These are phyloP conservation scores for Polietes domitor DNA, from an alignment of 2,888 invertebrate genomes.

Conservation along the genomic window DNA sequence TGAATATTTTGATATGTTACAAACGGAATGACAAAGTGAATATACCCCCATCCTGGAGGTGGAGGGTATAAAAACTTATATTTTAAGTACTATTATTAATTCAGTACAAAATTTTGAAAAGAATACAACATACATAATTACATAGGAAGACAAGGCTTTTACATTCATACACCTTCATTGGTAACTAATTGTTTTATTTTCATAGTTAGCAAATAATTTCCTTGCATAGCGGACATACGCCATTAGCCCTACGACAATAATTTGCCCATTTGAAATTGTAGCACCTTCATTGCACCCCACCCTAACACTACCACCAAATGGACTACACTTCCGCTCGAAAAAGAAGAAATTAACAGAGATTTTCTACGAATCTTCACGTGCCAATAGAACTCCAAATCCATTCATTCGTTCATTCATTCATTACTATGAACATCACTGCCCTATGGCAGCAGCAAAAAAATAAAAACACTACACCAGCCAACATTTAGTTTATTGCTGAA, in stretches of 20 bases:
- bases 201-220: background rate
- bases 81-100: no score
- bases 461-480: slow-evolving; percentile 10
- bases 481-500: slow-evolving; percentile 18
- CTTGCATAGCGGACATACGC: background rate
- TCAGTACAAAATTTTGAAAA: no score
- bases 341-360: slow-evolving; percentile 19
- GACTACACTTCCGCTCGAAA: slow-evolving; percentile 22
- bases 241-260: background rate
- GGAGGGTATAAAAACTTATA: no score
- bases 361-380: background rate
- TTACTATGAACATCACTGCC: background rate
- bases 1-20: no score
- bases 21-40: no score
- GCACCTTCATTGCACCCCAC: background rate
- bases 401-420: background rate
- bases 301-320: background rate
- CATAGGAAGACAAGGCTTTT: no score
- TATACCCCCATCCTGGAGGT: no score
- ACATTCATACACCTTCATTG: no score
- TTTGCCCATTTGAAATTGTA: background rate
- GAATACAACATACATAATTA: no score
- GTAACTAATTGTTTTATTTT: background rate
- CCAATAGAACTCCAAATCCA: background rate
- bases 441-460: background rate